Evolutionary conservation across 2,113 vertebrate species (phyloP).

Genomic region (Carollia perspicillata): DNA sequence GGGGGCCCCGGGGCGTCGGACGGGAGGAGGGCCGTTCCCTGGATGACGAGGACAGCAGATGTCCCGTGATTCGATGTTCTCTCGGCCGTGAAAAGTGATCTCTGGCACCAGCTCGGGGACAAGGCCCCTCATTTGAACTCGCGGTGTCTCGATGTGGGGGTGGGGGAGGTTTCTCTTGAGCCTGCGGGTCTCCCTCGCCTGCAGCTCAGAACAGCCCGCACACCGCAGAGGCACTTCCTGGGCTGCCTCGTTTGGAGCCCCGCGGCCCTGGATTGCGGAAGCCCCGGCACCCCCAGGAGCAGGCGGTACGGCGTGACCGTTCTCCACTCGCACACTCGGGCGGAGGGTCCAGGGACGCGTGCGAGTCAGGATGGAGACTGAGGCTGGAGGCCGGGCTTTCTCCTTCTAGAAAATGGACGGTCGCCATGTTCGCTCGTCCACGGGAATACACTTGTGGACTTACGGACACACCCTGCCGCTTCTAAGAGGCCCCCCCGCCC

Average conservation of each 20-base stretch:
- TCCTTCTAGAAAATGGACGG: neutral
- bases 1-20: neutral
- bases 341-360: too few species aligned
- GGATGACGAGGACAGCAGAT: neutral
- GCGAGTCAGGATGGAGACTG: accelerated
- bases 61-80: neutral
- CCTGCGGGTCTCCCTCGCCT: neutral
- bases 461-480: neutral
- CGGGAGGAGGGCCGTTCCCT: neutral
- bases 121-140: neutral
- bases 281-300: neutral
- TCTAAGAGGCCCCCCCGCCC: neutral
- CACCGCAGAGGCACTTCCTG: neutral
- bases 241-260: neutral
- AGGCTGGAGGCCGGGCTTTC: neutral
- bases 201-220: neutral
- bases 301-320: neutral
- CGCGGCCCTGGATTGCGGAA: neutral
- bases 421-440: neutral
- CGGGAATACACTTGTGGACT: neutral
- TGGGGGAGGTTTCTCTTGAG: neutral
- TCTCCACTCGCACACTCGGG: too few species aligned
- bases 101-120: neutral
- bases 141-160: neutral
- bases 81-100: neutral